These are phyloP conservation scores for Engraulis encrasicolus DNA, from an alignment of 2,113 vertebrate species.

Conservation along the genomic window DNA sequence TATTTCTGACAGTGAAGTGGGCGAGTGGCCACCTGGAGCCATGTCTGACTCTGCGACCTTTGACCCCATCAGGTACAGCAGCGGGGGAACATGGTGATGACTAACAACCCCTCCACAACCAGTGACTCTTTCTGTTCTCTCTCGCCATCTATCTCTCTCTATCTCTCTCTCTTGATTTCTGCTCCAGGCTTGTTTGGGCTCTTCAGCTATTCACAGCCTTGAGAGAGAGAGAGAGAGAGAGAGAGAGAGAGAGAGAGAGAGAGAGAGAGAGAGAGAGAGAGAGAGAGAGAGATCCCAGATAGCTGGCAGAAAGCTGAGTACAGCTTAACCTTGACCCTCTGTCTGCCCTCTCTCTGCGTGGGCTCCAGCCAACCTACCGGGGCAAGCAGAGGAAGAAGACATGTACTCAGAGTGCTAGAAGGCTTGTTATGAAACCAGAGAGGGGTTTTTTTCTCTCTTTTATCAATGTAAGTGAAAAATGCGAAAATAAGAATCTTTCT, in stretches of 20 bases:
- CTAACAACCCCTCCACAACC: neutral
- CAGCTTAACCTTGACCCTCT: neutral
- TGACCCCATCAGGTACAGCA: neutral
- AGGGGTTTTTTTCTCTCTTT: too few relatives aligned
- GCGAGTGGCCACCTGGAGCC: neutral
- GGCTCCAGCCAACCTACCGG: neutral
- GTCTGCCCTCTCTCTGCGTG: neutral
- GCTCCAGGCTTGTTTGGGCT: too few relatives aligned
- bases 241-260: too few relatives aligned
- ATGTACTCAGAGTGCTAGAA: too few relatives aligned
- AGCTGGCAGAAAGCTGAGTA: neutral
- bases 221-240: too few relatives aligned
- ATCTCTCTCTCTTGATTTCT: too few relatives aligned
- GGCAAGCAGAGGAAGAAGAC: too few relatives aligned
- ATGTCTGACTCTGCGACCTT: neutral
- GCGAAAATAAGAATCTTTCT: neutral
- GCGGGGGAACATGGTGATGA: neutral
- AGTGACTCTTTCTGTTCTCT: neutral
- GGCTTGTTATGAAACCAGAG: too few relatives aligned
- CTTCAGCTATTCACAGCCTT: too few relatives aligned
- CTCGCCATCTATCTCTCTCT: too few relatives aligned
- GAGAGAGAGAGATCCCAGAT: neutral
- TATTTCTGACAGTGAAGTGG: neutral
- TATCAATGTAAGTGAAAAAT: too few relatives aligned
- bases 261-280: too few relatives aligned